phyloP scores from a whole-genome alignment of 2,888 invertebrate species.

The Celastrina argiolus region DNA sequence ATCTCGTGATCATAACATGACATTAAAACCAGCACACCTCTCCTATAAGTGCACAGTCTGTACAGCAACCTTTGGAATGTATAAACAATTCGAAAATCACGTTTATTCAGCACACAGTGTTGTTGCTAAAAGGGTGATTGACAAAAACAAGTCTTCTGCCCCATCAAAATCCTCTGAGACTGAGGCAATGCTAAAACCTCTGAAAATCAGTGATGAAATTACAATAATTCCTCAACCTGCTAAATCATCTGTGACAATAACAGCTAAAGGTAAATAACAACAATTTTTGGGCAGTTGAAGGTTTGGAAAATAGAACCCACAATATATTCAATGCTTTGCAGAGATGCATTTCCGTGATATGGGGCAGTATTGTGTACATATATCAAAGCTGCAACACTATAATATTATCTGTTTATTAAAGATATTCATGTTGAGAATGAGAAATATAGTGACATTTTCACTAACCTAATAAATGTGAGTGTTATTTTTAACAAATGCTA shows the following conservation, averaged over 20 bases:
- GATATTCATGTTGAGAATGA: conserved; percentile 47
- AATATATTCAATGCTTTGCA: conserved; percentile 43
- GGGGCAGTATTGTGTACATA: conserved; percentile 73
- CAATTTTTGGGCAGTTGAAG: conserved; percentile 44
- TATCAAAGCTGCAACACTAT: conserved; percentile 46
- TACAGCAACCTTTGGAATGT: conserved; percentile 96
- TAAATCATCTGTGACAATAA: conserved; percentile 65
- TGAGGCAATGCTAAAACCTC: conserved; percentile 86
- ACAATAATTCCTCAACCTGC: conserved; percentile 95
- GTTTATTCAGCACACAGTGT: conserved; percentile 96
- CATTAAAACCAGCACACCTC: conserved; percentile 93
- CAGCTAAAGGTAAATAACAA: conserved; percentile 70
- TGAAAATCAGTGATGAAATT: conserved; percentile 94
- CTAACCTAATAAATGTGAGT: conserved; percentile 52
- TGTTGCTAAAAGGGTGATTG: conserved; percentile 91
- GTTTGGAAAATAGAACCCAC: conserved; percentile 37
- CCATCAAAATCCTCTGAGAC: conserved; percentile 49
- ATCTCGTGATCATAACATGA: conserved; percentile 94
- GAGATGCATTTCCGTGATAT: conserved; percentile 52
- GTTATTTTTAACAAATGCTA: conserved; percentile 51
- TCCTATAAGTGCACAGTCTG: conserved; percentile 97
- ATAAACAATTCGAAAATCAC: conserved; percentile 96
- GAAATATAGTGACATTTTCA: conserved; percentile 54
- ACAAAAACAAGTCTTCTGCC: conserved; percentile 79
- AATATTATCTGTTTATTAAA: conserved; percentile 53